Percentiles rank a stretch among this genome's conserved stretches.
phyloP scores from a whole-genome alignment of 2,797 vertebrate species.

The Echeneis naucrates region DNA sequence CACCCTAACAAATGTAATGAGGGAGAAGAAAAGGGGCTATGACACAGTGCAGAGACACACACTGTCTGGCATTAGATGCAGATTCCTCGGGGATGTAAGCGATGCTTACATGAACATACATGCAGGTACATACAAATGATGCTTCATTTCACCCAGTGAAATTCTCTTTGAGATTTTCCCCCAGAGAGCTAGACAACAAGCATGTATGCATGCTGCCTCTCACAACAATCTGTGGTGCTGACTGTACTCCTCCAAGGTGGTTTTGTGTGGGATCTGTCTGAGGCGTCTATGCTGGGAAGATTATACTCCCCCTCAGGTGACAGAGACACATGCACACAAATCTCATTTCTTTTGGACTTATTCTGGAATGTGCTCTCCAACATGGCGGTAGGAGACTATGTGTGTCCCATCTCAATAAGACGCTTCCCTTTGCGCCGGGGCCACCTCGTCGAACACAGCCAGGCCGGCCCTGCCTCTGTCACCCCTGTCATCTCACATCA shows the following conservation, averaged over 20 bases:
- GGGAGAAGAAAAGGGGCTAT: conserved; percentile 83
- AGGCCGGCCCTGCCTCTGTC: conserved; percentile 66
- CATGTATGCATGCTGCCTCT: background rate
- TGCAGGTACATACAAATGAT: background rate
- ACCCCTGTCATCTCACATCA: conserved; percentile 77
- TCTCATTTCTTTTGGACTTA: conserved; percentile 37
- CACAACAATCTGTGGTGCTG: background rate
- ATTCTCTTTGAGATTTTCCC: background rate
- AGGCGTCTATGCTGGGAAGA: background rate
- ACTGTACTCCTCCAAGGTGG: background rate
- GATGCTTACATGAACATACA: background rate
- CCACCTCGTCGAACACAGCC: conserved; percentile 70
- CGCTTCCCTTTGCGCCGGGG: conserved; percentile 45
- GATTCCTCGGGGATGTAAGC: background rate
- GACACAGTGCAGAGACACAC: conserved; percentile 37
- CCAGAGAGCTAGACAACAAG: background rate
- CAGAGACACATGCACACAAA: conserved; percentile 16
- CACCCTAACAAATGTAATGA: conserved; percentile 88
- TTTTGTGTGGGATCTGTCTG: conserved; percentile 2
- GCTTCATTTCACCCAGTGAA: background rate
- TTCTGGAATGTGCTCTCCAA: conserved; percentile 45
- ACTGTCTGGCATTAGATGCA: conserved; percentile 32
- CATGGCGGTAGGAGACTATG: conserved; percentile 53
- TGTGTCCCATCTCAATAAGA: conserved; percentile 58
- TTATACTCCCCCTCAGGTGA: conserved; percentile 16